Percentiles rank a stretch among this genome's conserved stretches.
Evolutionary conservation across 1,140 invertebrate genomes (phyloP).

Genomic region (Holotrichia oblita): DNA sequence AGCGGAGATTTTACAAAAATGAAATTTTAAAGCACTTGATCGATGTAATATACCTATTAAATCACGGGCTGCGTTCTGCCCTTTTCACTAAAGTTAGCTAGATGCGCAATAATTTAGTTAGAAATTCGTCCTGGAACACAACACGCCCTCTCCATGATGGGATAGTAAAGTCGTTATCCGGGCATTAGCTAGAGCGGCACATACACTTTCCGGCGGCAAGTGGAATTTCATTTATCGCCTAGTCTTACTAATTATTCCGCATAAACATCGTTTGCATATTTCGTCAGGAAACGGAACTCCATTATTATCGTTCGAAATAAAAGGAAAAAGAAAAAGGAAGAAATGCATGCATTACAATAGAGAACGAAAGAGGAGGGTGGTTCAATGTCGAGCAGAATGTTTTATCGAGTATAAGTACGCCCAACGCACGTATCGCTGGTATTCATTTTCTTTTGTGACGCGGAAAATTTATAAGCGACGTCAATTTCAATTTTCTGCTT

Average conservation of each 20-base stretch:
- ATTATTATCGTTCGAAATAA: constrained; percentile 2
- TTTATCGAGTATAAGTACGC: constrained; percentile 4
- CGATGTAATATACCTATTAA: constrained; percentile 7
- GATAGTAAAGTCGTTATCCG: constrained; percentile 13
- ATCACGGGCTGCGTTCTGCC: not conserved
- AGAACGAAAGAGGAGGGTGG: not conserved
- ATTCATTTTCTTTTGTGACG: constrained; percentile 16
- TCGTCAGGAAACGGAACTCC: constrained; percentile 14
- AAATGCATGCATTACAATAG: not conserved
- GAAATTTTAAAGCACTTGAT: not conserved
- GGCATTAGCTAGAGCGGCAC: constrained; percentile 3
- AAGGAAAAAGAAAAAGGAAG: not conserved
- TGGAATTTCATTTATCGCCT: constrained; percentile 12
- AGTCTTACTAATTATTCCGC: constrained; percentile 7
- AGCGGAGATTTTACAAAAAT: not conserved
- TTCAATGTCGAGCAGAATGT: not conserved
- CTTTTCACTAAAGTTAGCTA: constrained; percentile 11
- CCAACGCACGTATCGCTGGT: not conserved
- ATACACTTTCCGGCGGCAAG: constrained; percentile 14
- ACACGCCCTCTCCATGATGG: constrained; percentile 10
- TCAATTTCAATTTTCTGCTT: not conserved
- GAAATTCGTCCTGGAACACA: constrained; percentile 2
- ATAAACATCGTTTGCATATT: constrained; percentile 21
- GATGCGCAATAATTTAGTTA: not conserved
- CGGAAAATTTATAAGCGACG: constrained; percentile 20